Conservation (phyloP, 2,113 vertebrate genomes). For the Paramormyrops kingsleyae region DNA sequence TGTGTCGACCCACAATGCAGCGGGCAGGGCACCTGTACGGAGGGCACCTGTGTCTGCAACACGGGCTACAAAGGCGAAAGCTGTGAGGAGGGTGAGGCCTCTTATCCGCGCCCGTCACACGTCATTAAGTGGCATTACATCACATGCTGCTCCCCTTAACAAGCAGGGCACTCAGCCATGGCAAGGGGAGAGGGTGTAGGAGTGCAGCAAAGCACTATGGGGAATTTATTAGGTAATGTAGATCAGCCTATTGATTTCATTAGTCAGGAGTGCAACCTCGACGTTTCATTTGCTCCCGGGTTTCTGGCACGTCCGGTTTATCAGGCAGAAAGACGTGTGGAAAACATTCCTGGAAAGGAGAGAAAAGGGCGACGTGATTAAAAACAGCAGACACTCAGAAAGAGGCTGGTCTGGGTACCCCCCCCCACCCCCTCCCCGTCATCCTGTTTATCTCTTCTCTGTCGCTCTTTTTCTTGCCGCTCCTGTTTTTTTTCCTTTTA, state of each 20-base stretch:
- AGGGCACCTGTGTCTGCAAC: conserved; percentile 72
- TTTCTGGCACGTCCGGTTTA: conserved; percentile 19
- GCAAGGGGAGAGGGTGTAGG: not conserved
- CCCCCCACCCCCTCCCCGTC: not conserved
- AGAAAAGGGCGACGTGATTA: not conserved
- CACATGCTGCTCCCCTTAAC: not conserved
- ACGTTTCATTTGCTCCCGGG: conserved; percentile 49
- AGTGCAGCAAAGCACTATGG: conserved; percentile 15
- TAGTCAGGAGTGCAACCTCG: conserved; percentile 49
- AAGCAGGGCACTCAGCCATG: not conserved
- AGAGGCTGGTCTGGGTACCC: not conserved
- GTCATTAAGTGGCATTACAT: not conserved
- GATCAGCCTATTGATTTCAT: conserved; percentile 54
- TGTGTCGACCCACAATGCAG: conserved; percentile 77
- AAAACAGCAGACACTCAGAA: not conserved
- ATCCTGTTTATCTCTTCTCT: conserved; percentile 55
- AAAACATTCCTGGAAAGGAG: conserved; percentile 1
- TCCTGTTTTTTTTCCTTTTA: conserved; percentile 47
- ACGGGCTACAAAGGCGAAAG: conserved; percentile 76
- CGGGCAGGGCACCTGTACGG: conserved; percentile 75
- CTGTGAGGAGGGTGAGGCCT: conserved; percentile 73
- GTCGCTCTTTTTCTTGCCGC: conserved; percentile 36
- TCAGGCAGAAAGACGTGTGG: conserved; percentile 16
- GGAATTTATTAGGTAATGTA: conserved; percentile 48
- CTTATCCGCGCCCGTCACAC: not conserved